These are phyloP conservation scores for Oligia strigilis DNA, from an alignment of 2,888 invertebrate genomes.

Conservation along the genomic window DNA sequence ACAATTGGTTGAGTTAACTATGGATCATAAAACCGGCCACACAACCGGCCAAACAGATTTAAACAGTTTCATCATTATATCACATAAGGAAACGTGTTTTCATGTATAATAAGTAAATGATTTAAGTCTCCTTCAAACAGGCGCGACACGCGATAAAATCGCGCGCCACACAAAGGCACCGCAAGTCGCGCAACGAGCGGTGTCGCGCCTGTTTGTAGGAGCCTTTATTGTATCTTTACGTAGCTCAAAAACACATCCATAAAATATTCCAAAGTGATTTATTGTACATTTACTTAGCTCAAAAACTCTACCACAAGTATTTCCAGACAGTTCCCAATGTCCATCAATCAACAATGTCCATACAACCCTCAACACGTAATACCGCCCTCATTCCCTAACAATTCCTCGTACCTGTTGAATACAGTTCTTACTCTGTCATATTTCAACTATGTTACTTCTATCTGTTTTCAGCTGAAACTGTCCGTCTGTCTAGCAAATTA, in stretches of 20 bases:
- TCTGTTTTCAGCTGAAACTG: slow-evolving; percentile 35
- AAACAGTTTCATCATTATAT: not conserved
- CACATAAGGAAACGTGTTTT: not conserved
- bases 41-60: not conserved
- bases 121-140: too few relatives aligned
- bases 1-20: too few relatives aligned
- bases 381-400: slow-evolving; percentile 20
- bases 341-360: not conserved
- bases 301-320: not conserved
- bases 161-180: too few relatives aligned
- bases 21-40: too few relatives aligned
- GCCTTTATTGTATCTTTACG: too few relatives aligned
- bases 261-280: not conserved
- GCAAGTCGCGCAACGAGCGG: too few relatives aligned
- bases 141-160: too few relatives aligned
- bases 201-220: too few relatives aligned
- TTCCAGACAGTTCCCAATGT: not conserved
- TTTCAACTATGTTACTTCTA: slow-evolving; percentile 48
- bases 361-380: slow-evolving; percentile 43
- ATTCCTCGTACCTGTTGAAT: slow-evolving; percentile 59
- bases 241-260: not conserved
- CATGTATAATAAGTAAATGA: too few relatives aligned
- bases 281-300: not conserved
- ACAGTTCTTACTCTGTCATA: slow-evolving; percentile 49
- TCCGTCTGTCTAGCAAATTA: slow-evolving; percentile 36